Base-by-base conservation (phyloP, 2,888 invertebrate species). In the Pediacus dermestoides region DNA sequence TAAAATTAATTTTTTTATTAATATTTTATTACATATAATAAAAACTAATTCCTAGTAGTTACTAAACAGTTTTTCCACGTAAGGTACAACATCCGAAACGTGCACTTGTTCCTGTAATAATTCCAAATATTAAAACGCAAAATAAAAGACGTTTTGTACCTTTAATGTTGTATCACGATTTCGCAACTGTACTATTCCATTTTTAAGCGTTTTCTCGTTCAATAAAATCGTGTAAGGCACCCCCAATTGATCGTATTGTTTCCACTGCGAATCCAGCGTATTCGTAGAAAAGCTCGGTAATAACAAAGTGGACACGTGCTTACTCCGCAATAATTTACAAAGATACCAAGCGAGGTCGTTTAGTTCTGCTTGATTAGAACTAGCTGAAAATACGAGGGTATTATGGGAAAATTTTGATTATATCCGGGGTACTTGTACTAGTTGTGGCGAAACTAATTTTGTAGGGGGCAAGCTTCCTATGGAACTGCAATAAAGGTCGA, bases 191-290 rank as follows among this genome's bases (percentile, higher is more conserved):
- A 85, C 70, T 44, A 88, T 75, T 2, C 92, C 92, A 64, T 76
- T 80, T 50, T 74, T 74, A 4, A 89, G 70, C 8, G 85, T 83
- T 10, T 72, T 70, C 40, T 81, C 78, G 58, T 78, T 75, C 10
- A 92, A 66, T n/a, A 84, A 70, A 34, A 87, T 73, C 18, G 80
- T 80, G 60, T 85, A 90, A 4, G 85, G 82, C 4, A 89, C 74
- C 1, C 88, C 88, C 36, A 81, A 59, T 50, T 73, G 68, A 59
- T 80, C 79, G 61, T 72, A 74, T 44, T 75, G 73, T 10, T 50
- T 47, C 60, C 76, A 70, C 64, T 48, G 74, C 49, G 55, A 48
- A 30, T 70, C 72, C 35, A 71, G 66, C 48, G 57, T 60, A 39
- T 52, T 64, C 52, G 50, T 68, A 21, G 48, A 59, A 44, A 60